These are phyloP conservation scores for Thaumatotibia leucotreta DNA, from an alignment of 1,140 invertebrate species.

Conservation along the genomic window DNA sequence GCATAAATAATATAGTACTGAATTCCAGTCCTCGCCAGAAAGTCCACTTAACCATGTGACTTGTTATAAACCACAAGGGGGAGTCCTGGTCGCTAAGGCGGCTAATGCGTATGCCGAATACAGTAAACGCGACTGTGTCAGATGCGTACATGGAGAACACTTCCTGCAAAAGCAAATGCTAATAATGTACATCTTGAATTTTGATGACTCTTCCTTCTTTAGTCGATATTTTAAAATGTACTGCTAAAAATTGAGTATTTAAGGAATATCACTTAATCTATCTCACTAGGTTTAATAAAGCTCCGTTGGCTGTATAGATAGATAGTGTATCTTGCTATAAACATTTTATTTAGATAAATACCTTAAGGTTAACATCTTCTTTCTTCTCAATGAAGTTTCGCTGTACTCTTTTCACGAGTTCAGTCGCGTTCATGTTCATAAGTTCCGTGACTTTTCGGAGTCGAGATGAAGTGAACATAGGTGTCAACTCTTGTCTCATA, in stretches of 20 bases:
- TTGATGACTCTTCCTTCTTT: too few relatives aligned
- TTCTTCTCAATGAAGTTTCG: conserved; percentile 42
- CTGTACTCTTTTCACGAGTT: conserved; percentile 44
- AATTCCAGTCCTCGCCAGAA: conserved; percentile 75
- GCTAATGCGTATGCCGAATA: conserved; percentile 51
- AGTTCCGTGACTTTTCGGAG: conserved; percentile 42
- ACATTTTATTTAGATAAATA: too few relatives aligned
- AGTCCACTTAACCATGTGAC: conserved; percentile 74
- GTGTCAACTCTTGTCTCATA: conserved; percentile 44
- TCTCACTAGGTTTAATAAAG: too few relatives aligned
- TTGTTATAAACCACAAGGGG: conserved; percentile 52
- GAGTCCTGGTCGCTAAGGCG: conserved; percentile 43
- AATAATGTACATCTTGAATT: too few relatives aligned
- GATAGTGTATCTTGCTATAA: too few relatives aligned
- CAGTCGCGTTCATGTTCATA: conserved; percentile 49
- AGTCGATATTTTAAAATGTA: too few relatives aligned
- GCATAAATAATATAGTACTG: conserved; percentile 64
- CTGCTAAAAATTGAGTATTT: too few relatives aligned
- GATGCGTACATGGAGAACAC: conserved; percentile 63
- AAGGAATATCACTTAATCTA: too few relatives aligned
- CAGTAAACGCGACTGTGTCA: conserved; percentile 52
- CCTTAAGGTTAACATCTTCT: conserved; percentile 47
- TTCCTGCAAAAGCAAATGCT: conserved; percentile 32
- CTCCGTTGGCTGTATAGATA: too few relatives aligned
- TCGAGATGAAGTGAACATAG: conserved; percentile 47